A percentile compares a stretch with the other conserved stretches of the same genome.
Conservation (phyloP, 2,113 vertebrate genomes). For the Saguinus imperator region DNA sequence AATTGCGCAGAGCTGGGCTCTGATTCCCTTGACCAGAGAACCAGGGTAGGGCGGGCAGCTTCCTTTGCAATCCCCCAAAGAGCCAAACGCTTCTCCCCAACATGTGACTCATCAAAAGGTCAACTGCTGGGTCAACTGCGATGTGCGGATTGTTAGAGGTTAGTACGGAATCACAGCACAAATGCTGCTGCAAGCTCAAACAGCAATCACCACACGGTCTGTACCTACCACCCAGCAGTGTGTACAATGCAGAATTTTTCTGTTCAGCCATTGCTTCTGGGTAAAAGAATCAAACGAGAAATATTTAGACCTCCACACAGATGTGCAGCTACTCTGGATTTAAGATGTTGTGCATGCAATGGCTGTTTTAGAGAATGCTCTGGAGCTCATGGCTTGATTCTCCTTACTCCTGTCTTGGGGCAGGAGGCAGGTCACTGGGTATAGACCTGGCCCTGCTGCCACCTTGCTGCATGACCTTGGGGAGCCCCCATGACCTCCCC, state of each 20-base stretch:
- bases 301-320: not conserved
- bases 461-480: not conserved
- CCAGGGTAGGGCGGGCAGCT: not conserved
- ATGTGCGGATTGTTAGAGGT: not conserved
- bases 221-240: slow-evolving; percentile 66
- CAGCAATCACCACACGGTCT: rapidly evolving
- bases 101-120: not conserved
- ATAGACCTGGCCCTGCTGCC: not conserved
- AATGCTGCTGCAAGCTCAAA: not conserved
- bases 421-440: not conserved
- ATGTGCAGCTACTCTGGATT: not conserved
- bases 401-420: not conserved
- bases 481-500: not conserved
- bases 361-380: not conserved
- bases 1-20: not conserved
- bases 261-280: slow-evolving; percentile 50
- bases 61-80: not conserved
- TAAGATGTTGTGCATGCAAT: rapidly evolving
- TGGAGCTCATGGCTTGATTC: not conserved
- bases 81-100: not conserved
- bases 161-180: not conserved
- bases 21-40: not conserved
- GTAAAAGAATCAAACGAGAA: slow-evolving; percentile 13
- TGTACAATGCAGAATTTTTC: not conserved
- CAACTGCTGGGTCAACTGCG: too few relatives aligned